Percentiles rank a stretch among this genome's conserved stretches.
Evolutionary conservation across 1,140 invertebrate genomes (phyloP).

Genomic region (Myzus persicae): DNA sequence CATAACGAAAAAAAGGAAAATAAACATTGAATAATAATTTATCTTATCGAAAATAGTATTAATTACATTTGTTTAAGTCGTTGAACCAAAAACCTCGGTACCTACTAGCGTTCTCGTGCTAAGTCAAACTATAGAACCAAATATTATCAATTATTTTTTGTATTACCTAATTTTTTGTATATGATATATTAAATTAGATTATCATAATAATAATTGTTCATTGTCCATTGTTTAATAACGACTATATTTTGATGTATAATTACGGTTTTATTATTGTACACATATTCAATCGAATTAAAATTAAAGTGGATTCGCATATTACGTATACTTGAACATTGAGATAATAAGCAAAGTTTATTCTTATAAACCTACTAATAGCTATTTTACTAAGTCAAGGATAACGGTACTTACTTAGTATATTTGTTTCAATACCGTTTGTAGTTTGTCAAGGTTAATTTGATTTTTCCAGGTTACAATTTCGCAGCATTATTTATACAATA

Average conservation of each 20-base stretch:
- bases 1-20: not conserved
- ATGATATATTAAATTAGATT: not conserved
- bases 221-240: not conserved
- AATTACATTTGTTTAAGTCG: not conserved
- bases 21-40: not conserved
- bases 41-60: not conserved
- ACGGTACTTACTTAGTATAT: not conserved
- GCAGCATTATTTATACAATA: not conserved
- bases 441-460: not conserved
- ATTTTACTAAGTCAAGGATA: constrained; percentile 5
- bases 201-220: not conserved
- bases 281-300: not conserved
- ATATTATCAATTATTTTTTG: not conserved
- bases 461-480: not conserved
- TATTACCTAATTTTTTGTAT: not conserved
- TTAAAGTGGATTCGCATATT: not conserved
- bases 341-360: not conserved
- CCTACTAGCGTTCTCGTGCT: not conserved
- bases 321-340: not conserved
- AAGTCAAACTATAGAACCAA: not conserved
- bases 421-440: not conserved
- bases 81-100: not conserved
- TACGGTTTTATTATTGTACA: too few species aligned
- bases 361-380: not conserved
- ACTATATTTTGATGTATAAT: not conserved